Evolutionary conservation across 64 coral and sea anemone genomes (phyloP).

Genomic region (Acropora yongei): DNA sequence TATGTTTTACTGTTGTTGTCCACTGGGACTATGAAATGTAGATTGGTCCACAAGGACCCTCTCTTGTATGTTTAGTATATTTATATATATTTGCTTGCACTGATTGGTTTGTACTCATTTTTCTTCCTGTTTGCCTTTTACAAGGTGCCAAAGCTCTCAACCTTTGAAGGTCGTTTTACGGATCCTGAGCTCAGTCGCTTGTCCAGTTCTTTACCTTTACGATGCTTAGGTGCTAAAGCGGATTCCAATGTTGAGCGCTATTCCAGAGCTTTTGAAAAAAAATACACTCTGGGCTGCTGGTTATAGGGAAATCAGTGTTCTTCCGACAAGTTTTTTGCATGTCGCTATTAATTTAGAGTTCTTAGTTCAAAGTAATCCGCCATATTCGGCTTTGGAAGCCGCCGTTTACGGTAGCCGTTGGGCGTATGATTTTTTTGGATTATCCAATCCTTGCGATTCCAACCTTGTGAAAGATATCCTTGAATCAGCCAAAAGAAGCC

Average conservation of each 20-base stretch:
- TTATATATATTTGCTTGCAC: conserved; percentile 15
- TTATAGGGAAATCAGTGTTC: conserved; percentile 15
- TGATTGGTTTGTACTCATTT: conserved; percentile 26
- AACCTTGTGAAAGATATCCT: conserved; percentile 38
- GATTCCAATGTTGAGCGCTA: conserved; percentile 37
- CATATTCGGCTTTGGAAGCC: conserved; percentile 33
- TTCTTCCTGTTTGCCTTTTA: background rate
- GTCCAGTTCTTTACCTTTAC: conserved; percentile 10
- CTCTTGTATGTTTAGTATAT: conserved; percentile 6
- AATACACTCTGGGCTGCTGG: conserved; percentile 8
- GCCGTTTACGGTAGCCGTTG: conserved; percentile 61
- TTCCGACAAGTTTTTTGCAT: background rate
- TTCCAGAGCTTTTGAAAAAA: conserved; percentile 39
- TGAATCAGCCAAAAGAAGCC: conserved; percentile 10
- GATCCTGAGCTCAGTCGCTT: background rate
- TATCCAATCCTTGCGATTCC: background rate
- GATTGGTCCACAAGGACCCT: conserved; percentile 5
- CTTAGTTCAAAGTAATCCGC: conserved; percentile 22
- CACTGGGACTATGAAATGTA: background rate
- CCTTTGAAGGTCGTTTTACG: conserved; percentile 14
- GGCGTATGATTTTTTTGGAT: background rate
- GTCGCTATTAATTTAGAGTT: conserved; percentile 47
- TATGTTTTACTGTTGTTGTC: conserved; percentile 19
- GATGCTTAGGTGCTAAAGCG: background rate
- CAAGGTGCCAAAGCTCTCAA: conserved; percentile 17